Percentiles rank a stretch among this genome's conserved stretches.
phyloP scores from a whole-genome alignment of 2,113 vertebrate genomes.

The Mesembrinibis cayennensis region DNA sequence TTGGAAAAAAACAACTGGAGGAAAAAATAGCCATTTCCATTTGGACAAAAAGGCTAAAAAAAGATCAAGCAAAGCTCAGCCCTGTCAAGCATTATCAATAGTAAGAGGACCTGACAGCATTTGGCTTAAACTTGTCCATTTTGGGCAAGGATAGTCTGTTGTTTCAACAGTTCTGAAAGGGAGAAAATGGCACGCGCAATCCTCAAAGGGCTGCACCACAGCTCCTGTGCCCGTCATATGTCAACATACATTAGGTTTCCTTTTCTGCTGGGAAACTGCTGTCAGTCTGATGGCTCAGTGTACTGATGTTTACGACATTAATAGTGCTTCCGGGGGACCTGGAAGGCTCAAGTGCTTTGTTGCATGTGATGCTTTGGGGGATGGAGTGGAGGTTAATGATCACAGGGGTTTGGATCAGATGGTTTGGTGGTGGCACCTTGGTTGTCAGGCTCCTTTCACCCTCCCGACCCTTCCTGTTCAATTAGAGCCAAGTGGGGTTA shows the following conservation, averaged over 20 bases:
- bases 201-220: not conserved
- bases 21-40: not conserved
- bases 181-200: not conserved
- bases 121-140: conserved; percentile 32
- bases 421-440: not conserved
- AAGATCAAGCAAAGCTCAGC: not conserved
- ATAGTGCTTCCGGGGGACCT: not conserved
- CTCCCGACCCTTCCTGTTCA: not conserved
- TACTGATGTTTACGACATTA: not conserved
- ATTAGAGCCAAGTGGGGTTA: not conserved
- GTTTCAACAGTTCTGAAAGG: not conserved
- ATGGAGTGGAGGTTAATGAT: not conserved
- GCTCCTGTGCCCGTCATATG: not conserved
- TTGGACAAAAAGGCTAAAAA: not conserved
- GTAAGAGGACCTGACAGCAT: conserved; percentile 10
- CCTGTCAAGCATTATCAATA: not conserved
- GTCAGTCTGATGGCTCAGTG: not conserved
- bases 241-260: not conserved
- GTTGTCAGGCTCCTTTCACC: not conserved
- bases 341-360: not conserved
- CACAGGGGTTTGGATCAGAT: not conserved
- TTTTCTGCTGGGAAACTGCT: not conserved
- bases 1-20: not conserved
- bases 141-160: not conserved
- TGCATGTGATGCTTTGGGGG: not conserved